These are phyloP conservation scores for Eupelmus urozonus DNA, from an alignment of 2,888 invertebrate genomes.

Conservation along the genomic window DNA sequence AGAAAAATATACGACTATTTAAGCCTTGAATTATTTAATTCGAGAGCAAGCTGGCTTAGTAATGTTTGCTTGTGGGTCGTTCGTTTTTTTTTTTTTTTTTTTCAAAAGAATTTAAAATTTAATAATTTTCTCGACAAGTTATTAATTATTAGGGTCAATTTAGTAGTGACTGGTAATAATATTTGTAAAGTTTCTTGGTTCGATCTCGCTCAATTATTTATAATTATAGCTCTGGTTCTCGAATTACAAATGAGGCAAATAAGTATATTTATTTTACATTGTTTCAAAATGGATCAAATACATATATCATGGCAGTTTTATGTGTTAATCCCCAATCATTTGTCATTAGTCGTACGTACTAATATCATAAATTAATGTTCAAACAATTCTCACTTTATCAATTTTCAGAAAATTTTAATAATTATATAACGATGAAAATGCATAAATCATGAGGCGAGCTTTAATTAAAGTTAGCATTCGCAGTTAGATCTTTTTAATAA, in stretches of 20 bases:
- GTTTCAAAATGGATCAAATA: slow-evolving; percentile 25
- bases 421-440: slow-evolving; percentile 14
- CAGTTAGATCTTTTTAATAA: slow-evolving; percentile 51
- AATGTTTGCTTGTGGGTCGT: too few relatives aligned
- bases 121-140: too few relatives aligned
- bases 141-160: too few relatives aligned
- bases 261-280: slow-evolving; percentile 47
- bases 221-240: not conserved
- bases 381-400: slow-evolving; percentile 52
- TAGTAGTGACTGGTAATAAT: too few relatives aligned
- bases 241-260: slow-evolving; percentile 24
- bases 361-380: slow-evolving; percentile 49
- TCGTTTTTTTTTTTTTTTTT: too few relatives aligned
- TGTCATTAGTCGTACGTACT: slow-evolving; percentile 38
- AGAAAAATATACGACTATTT: too few relatives aligned
- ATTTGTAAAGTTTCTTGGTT: not conserved
- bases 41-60: too few relatives aligned
- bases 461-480: slow-evolving; percentile 44
- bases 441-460: slow-evolving; percentile 42
- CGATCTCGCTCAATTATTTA: slow-evolving; percentile 3
- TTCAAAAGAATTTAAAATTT: too few relatives aligned
- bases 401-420: slow-evolving; percentile 50
- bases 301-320: slow-evolving; percentile 23
- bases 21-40: too few relatives aligned
- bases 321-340: slow-evolving; percentile 41